These are phyloP conservation scores for Hypanus sabinus DNA, from an alignment of 2,113 vertebrate species.

Conservation along the genomic window DNA sequence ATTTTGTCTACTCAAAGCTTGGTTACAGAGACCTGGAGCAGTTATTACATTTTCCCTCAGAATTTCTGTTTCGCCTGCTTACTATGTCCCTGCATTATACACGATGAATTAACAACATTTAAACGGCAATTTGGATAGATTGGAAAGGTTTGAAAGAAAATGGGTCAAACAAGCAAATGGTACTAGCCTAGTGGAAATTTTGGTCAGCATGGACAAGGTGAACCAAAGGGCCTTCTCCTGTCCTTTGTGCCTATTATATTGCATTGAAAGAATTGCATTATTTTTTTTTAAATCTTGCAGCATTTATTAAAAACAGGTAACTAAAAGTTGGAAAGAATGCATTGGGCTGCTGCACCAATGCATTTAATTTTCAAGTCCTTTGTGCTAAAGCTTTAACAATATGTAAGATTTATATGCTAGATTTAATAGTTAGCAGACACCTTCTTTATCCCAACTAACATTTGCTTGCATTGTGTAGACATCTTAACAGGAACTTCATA, in stretches of 20 bases:
- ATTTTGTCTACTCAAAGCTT: neutral
- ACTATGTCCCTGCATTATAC: neutral
- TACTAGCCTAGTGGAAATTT: too few species aligned
- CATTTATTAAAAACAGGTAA: neutral
- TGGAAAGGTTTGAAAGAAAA: too few species aligned
- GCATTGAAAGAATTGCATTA: neutral
- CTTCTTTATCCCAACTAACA: too few species aligned
- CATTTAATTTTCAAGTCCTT: neutral
- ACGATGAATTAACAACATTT: neutral
- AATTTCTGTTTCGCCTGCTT: neutral
- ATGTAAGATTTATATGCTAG: neutral
- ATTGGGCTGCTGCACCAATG: neutral
- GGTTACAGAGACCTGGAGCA: neutral
- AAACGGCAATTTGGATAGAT: neutral
- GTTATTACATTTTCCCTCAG: neutral
- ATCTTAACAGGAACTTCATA: too few species aligned
- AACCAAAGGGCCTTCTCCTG: too few species aligned
- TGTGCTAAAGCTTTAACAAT: neutral
- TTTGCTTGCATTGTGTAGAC: too few species aligned
- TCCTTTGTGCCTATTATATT: too few species aligned
- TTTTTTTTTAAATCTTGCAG: neutral
- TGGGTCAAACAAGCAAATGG: too few species aligned
- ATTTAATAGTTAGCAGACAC: neutral
- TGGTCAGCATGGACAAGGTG: too few species aligned
- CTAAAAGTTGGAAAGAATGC: neutral